These are phyloP conservation scores for Crotalus tigris DNA, from an alignment of 2,113 vertebrate genomes.

Conservation along the genomic window DNA sequence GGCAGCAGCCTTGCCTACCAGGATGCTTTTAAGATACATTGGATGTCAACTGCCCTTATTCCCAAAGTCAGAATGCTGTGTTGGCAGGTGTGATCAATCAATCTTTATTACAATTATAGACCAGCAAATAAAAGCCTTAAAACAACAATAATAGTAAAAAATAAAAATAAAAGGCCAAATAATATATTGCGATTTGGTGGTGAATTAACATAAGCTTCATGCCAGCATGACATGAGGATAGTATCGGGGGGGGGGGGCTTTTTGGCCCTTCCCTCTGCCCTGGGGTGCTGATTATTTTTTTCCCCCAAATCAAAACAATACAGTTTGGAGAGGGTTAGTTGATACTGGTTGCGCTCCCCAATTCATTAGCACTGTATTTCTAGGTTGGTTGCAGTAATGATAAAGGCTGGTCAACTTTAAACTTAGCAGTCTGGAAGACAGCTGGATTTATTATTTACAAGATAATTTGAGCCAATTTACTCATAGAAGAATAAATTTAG, in stretches of 20 bases:
- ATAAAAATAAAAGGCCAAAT: too few species aligned
- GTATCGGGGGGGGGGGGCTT: not conserved
- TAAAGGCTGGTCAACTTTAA: not conserved
- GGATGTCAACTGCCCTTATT: not conserved
- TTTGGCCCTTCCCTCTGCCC: not conserved
- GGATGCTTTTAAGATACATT: not conserved
- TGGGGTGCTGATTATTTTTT: not conserved
- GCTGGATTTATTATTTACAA: not conserved
- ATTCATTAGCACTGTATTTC: not conserved
- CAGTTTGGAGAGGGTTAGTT: not conserved
- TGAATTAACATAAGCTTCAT: not conserved
- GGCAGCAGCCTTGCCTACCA: not conserved
- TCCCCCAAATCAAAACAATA: not conserved
- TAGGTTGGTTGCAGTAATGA: not conserved
- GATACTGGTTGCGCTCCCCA: not conserved
- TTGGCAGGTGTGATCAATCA: not conserved
- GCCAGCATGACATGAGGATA: not conserved
- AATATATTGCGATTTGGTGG: too few species aligned
- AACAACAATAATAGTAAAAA: too few species aligned
- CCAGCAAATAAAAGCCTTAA: too few species aligned
- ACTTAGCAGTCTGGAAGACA: not conserved
- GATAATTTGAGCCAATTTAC: not conserved
- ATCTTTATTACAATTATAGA: too few species aligned
- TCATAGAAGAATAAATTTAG: not conserved
- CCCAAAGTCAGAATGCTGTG: not conserved